Percentiles rank a stretch among this genome's conserved stretches.
Evolutionary conservation across 2,888 invertebrate species (phyloP).

Genomic region (Blera fallax): DNA sequence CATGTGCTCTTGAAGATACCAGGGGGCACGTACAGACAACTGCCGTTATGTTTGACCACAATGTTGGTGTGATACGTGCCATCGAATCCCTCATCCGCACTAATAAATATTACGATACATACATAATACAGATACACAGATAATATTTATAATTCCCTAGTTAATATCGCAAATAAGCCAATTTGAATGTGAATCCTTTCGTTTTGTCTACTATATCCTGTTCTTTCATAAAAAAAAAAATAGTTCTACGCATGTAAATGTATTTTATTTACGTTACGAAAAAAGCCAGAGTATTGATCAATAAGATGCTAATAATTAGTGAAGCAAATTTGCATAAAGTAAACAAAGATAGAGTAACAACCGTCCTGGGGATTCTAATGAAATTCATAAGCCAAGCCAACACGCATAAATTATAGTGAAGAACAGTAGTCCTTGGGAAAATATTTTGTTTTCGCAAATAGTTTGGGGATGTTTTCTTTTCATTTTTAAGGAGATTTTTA

Average conservation of each 20-base stretch:
- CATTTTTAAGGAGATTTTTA: too few species aligned
- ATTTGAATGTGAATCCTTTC: constrained; percentile 39
- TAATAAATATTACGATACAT: constrained; percentile 82
- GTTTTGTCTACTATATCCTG: neutral
- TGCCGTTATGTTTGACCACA: constrained; percentile 99
- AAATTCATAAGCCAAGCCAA: neutral
- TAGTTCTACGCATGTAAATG: neutral
- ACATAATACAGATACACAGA: constrained; percentile 67
- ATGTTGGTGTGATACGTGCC: constrained; percentile 99
- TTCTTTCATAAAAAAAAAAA: neutral
- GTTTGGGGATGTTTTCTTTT: neutral
- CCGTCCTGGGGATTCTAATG: neutral
- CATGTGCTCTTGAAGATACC: constrained; percentile 99
- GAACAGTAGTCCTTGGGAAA: neutral
- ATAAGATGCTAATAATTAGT: constrained; percentile 43
- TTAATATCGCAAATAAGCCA: constrained; percentile 53
- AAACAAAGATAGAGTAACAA: neutral
- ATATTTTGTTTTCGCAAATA: neutral
- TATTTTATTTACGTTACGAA: neutral
- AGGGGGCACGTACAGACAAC: constrained; percentile 99
- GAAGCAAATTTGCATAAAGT: constrained; percentile 59
- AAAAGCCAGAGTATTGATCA: neutral
- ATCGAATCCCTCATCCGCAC: constrained; percentile 99
- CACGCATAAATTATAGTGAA: neutral
- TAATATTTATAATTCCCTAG: constrained; percentile 47